Conservation (phyloP, 2,888 invertebrate species). For the Leptinotarsa peninsularis region DNA sequence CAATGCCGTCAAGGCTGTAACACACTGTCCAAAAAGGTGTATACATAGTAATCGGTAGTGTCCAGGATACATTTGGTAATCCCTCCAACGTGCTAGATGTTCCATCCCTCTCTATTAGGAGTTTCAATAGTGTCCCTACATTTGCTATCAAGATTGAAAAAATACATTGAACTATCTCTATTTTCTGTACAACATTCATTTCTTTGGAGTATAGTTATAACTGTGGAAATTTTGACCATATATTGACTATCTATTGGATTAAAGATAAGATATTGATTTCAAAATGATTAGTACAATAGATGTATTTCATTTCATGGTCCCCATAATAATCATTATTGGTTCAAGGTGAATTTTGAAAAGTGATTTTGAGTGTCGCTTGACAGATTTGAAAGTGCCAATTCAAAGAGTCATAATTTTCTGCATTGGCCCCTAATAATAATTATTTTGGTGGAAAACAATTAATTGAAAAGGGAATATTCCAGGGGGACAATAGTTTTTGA, state of each 20-base stretch:
- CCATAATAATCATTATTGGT: neutral
- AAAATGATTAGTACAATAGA: neutral
- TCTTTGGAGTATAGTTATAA: neutral
- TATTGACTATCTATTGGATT: neutral
- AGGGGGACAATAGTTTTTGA: too few species aligned
- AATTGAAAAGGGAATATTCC: too few species aligned
- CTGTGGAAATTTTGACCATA: neutral
- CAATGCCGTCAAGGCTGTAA: slow-evolving; percentile 4
- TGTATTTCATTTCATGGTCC: neutral
- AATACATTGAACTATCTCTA: slow-evolving; percentile 25
- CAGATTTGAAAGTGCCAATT: too few species aligned
- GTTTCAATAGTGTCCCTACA: slow-evolving; percentile 16
- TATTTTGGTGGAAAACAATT: too few species aligned
- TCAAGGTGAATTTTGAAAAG: neutral
- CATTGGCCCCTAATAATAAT: too few species aligned
- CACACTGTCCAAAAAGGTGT: neutral
- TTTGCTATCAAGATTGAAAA: slow-evolving; percentile 30
- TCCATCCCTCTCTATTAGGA: neutral
- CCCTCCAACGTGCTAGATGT: neutral
- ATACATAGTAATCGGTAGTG: neutral
- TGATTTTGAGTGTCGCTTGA: too few species aligned
- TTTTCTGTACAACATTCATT: slow-evolving; percentile 28
- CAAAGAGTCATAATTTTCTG: too few species aligned
- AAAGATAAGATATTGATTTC: slow-evolving; percentile 7
- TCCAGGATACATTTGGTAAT: slow-evolving; percentile 5